phyloP scores from a whole-genome alignment of 2,888 invertebrate species.

The Margaritifera margaritifera region DNA sequence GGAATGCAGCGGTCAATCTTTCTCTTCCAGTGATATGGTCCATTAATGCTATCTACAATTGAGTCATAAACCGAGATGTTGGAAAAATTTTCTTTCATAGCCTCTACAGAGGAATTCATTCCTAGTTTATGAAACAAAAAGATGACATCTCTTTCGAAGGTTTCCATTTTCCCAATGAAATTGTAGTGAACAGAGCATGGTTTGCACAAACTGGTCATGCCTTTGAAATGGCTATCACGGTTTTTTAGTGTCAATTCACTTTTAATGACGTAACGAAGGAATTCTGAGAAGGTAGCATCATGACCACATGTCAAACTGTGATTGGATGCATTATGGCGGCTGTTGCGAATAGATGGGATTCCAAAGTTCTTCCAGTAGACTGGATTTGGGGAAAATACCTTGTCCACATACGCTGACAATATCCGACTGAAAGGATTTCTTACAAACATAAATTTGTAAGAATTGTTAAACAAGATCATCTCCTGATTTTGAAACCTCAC shows the following conservation, averaged over 20 bases:
- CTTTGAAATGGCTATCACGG: slow-evolving; percentile 24
- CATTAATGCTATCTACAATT: slow-evolving; percentile 25
- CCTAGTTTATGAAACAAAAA: slow-evolving; percentile 26
- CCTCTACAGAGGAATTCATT: slow-evolving; percentile 15
- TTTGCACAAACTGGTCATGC: slow-evolving; percentile 22
- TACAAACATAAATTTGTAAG: slow-evolving; percentile 24
- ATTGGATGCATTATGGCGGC: not conserved
- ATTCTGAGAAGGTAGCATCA: slow-evolving; percentile 34
- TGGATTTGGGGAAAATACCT: slow-evolving; percentile 29
- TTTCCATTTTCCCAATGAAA: slow-evolving; percentile 32
- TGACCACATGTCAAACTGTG: slow-evolving; percentile 11
- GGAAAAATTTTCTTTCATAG: slow-evolving; percentile 8
- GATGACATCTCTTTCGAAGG: slow-evolving; percentile 21
- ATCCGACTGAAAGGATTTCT: slow-evolving; percentile 28
- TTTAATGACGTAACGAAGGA: slow-evolving; percentile 15
- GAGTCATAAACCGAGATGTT: slow-evolving; percentile 24
- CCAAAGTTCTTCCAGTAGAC: slow-evolving; percentile 29
- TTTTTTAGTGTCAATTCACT: slow-evolving; percentile 13
- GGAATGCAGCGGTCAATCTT: slow-evolving; percentile 20
- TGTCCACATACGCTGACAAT: slow-evolving; percentile 32
- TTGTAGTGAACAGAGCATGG: slow-evolving; percentile 23
- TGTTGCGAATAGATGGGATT: slow-evolving; percentile 12
- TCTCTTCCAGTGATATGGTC: slow-evolving; percentile 31
- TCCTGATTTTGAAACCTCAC: too few relatives aligned
- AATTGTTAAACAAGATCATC: slow-evolving; percentile 1